Evolutionary conservation across 2,113 vertebrate species (phyloP).

Genomic region (Gymnorhina tibicen): DNA sequence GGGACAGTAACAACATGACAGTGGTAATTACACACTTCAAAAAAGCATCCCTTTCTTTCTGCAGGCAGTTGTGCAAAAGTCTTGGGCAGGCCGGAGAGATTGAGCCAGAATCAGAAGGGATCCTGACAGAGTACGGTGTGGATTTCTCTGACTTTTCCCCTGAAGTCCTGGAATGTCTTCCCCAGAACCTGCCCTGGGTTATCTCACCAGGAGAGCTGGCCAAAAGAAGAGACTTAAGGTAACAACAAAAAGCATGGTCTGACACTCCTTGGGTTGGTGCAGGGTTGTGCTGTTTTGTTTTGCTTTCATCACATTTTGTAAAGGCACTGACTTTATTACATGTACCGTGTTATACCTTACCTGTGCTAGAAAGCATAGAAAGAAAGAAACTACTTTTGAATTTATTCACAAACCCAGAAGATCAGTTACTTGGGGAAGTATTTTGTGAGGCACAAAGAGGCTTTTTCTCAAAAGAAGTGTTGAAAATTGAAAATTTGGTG

Average conservation of each 20-base stretch:
- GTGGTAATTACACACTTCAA: background rate
- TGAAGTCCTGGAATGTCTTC: conserved; percentile 86
- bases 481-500: conserved; percentile 34
- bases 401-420: background rate
- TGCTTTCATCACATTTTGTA: background rate
- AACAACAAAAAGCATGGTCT: background rate
- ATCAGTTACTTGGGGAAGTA: background rate
- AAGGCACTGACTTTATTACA: background rate
- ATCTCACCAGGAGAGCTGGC: conserved; percentile 81
- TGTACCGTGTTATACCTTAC: background rate
- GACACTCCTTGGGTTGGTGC: background rate
- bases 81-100: conserved; percentile 95
- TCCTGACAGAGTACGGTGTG: conserved; percentile 89
- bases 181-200: conserved; percentile 84
- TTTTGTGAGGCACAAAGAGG: background rate
- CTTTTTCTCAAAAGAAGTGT: conserved; percentile 30
- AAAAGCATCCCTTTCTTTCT: background rate
- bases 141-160: conserved; percentile 91
- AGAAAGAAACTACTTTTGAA: background rate
- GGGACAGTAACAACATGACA: background rate
- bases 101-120: conserved; percentile 94
- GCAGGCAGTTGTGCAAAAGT: conserved; percentile 85
- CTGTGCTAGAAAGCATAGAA: background rate
- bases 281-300: background rate
- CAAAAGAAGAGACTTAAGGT: conserved; percentile 91